Evolutionary conservation across 2,888 invertebrate genomes (phyloP).

Genomic region (Hirtodrosophila trivittata): DNA sequence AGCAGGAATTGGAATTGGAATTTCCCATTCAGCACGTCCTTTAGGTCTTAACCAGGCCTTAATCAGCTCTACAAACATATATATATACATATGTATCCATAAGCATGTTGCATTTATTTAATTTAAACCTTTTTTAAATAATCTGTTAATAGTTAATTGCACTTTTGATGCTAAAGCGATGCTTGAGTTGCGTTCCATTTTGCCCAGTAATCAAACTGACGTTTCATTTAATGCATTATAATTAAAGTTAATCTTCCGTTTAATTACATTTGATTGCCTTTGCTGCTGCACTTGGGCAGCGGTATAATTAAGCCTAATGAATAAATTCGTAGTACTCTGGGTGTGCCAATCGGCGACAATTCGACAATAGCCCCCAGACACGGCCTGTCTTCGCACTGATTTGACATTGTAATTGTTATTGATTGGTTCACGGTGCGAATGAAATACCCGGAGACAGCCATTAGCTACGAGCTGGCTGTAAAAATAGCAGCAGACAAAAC

Average conservation of each 20-base stretch:
- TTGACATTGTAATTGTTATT: constrained; percentile 34
- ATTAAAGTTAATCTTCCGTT: constrained; percentile 72
- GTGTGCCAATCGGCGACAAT: constrained; percentile 37
- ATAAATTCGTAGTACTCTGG: constrained; percentile 53
- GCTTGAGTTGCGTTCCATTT: constrained; percentile 36
- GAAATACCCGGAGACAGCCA: background rate
- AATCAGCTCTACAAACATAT: constrained; percentile 35
- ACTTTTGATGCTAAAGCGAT: constrained; percentile 49
- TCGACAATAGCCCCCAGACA: constrained; percentile 38
- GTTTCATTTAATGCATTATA: constrained; percentile 72
- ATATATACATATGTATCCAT: background rate
- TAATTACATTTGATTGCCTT: constrained; percentile 75
- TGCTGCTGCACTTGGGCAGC: constrained; percentile 34
- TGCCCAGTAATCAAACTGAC: constrained; percentile 34
- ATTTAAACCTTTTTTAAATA: constrained; percentile 46
- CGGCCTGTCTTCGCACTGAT: too few species aligned
- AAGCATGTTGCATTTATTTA: background rate
- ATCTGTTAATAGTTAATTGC: constrained; percentile 69
- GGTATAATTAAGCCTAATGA: constrained; percentile 61
- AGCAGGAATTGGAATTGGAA: constrained; percentile 5
- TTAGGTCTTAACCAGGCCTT: constrained; percentile 51
- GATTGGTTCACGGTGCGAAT: background rate
- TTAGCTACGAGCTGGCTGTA: background rate
- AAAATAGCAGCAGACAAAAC: background rate
- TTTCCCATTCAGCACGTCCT: constrained; percentile 21